Percentiles rank a stretch among this genome's conserved stretches.
phyloP scores from a whole-genome alignment of 2,797 vertebrate genomes.

The Manis pentadactyla region DNA sequence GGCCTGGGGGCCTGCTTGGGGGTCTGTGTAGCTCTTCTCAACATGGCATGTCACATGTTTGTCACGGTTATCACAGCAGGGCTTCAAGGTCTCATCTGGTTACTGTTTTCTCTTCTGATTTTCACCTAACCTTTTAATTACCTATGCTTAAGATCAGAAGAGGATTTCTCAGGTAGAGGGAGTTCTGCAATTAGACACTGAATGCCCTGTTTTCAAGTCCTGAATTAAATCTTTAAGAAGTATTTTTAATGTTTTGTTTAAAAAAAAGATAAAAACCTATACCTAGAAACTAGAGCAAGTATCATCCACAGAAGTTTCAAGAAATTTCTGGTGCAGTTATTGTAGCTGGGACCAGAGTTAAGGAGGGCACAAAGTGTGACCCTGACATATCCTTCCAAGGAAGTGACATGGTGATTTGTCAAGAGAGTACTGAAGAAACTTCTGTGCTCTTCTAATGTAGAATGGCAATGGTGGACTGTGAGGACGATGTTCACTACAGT shows the following conservation, averaged over 20 bases:
- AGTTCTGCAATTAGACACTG: not conserved
- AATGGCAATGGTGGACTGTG: not conserved
- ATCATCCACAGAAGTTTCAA: not conserved
- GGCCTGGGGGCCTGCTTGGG: not conserved
- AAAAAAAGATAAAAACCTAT: not conserved
- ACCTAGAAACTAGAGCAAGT: not conserved
- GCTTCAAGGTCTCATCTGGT: not conserved
- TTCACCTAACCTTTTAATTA: constrained; percentile 19
- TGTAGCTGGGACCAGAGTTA: not conserved
- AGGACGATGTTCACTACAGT: not conserved
- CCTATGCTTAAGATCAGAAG: constrained; percentile 27
- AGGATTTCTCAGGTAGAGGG: constrained; percentile 6
- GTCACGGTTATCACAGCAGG: constrained; percentile 33
- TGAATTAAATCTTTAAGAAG: constrained; percentile 27
- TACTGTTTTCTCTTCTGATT: not conserved
- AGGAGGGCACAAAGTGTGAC: not conserved
- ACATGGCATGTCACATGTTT: constrained; percentile 59
- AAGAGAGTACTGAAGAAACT: not conserved
- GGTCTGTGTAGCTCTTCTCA: constrained; percentile 57
- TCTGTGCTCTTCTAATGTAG: not conserved
- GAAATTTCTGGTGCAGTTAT: not conserved
- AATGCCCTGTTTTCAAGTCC: constrained; percentile 25
- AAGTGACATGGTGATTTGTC: not conserved
- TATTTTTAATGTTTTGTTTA: constrained; percentile 2
- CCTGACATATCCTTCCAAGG: not conserved